Evolutionary conservation across 2,888 invertebrate genomes (phyloP).

Genomic region (Bellardia pandia): DNA sequence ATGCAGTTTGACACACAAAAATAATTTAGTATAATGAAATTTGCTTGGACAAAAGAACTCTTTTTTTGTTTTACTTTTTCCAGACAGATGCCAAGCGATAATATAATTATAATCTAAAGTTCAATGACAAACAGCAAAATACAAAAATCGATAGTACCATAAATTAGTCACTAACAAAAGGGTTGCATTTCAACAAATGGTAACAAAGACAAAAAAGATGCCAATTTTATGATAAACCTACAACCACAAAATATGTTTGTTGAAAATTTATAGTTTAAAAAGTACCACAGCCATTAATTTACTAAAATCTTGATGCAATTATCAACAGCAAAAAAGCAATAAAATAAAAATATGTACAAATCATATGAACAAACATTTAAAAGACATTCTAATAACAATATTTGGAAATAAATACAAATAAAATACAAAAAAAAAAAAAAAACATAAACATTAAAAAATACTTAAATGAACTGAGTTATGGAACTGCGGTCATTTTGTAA

Average conservation of each 20-base stretch:
- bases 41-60: constrained; percentile 19
- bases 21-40: neutral
- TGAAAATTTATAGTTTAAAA: constrained; percentile 28
- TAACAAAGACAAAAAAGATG: constrained; percentile 22
- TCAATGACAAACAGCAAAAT: constrained; percentile 56
- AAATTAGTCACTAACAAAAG: constrained; percentile 55
- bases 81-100: constrained; percentile 64
- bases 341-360: constrained; percentile 20
- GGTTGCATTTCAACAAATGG: constrained; percentile 44
- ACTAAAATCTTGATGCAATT: constrained; percentile 65
- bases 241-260: constrained; percentile 44
- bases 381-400: constrained; percentile 44
- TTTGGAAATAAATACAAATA: constrained; percentile 27
- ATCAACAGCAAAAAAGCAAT: constrained; percentile 31
- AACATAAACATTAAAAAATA: constrained; percentile 25
- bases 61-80: constrained; percentile 5
- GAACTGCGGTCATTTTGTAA: constrained; percentile 70
- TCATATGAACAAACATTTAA: constrained; percentile 41
- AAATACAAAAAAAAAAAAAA: neutral
- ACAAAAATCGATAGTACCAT: constrained; percentile 31
- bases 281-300: constrained; percentile 40
- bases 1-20: constrained; percentile 31
- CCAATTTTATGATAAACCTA: constrained; percentile 54
- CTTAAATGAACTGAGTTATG: constrained; percentile 65
- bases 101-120: constrained; percentile 59